Conservation (phyloP, 2,113 vertebrate species). For the Puma concolor region DNA sequence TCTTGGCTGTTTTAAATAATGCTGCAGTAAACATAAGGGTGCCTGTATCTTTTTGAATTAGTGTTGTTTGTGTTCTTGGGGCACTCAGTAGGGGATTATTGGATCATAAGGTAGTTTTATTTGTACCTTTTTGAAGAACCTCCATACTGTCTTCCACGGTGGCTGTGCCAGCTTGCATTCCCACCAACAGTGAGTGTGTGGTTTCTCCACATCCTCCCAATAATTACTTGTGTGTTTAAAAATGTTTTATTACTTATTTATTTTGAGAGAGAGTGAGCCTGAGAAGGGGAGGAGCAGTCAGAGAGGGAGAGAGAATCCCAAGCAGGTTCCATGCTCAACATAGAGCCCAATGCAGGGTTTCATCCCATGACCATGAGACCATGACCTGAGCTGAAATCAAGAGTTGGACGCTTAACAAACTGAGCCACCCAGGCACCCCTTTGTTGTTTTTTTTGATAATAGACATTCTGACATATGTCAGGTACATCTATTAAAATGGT, state of each 20-base stretch:
- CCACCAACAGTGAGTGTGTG: background rate
- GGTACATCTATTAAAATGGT: background rate
- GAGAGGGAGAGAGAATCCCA: too few species aligned
- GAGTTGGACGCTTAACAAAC: too few species aligned
- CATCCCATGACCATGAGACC: too few species aligned
- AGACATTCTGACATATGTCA: too few species aligned
- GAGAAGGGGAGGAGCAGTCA: too few species aligned
- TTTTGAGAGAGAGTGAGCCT: too few species aligned
- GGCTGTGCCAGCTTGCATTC: background rate
- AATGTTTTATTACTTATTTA: too few species aligned
- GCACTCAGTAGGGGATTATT: background rate
- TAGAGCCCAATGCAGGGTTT: too few species aligned
- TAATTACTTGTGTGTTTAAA: background rate
- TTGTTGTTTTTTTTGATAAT: too few species aligned
- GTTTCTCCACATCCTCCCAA: background rate
- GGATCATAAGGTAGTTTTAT: background rate
- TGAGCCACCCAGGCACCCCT: too few species aligned
- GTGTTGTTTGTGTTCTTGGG: background rate
- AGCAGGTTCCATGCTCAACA: too few species aligned
- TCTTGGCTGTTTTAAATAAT: background rate
- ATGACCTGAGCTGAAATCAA: too few species aligned
- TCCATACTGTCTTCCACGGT: accelerated
- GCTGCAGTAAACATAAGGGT: background rate
- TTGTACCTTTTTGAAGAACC: background rate
- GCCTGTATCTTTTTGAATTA: background rate